Evolutionary conservation across 2,888 invertebrate genomes (phyloP).

Genomic region (Acronicta alni): DNA sequence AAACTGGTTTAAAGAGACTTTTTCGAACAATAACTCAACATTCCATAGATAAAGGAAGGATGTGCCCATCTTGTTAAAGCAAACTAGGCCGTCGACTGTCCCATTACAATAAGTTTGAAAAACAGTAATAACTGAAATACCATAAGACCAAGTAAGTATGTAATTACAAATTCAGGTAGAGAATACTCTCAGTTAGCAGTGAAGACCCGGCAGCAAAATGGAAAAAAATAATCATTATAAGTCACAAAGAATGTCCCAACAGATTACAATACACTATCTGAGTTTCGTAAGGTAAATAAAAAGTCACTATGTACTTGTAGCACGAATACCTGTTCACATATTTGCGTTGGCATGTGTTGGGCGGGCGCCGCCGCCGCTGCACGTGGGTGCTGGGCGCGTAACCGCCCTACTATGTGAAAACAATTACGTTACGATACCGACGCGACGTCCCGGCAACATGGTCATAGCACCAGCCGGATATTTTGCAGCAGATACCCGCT

Average conservation of each 20-base stretch:
- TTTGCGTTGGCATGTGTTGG: slow-evolving; percentile 48
- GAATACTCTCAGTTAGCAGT: too few relatives aligned
- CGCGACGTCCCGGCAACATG: slow-evolving; percentile 31
- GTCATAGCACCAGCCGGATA: slow-evolving; percentile 27
- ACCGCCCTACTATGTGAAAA: slow-evolving; percentile 60
- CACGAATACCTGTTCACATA: slow-evolving; percentile 47
- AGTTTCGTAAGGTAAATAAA: slow-evolving; percentile 44
- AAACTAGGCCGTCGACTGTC: too few relatives aligned
- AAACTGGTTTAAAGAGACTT: too few relatives aligned
- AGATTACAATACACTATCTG: background rate
- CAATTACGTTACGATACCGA: slow-evolving; percentile 47
- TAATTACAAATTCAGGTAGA: too few relatives aligned
- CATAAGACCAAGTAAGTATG: too few relatives aligned
- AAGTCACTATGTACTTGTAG: slow-evolving; percentile 24
- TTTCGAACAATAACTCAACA: too few relatives aligned
- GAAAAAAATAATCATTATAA: background rate
- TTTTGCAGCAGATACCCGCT: slow-evolving; percentile 18
- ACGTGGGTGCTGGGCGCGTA: slow-evolving; percentile 57
- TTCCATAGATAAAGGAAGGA: too few relatives aligned
- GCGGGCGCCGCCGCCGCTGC: slow-evolving; percentile 52
- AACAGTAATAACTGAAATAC: too few relatives aligned
- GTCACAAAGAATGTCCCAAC: background rate
- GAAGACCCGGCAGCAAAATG: too few relatives aligned
- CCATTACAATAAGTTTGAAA: too few relatives aligned
- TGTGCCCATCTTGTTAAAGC: too few relatives aligned